phyloP scores from a whole-genome alignment of 2,113 vertebrate species.

The Butastur rufipennis region DNA sequence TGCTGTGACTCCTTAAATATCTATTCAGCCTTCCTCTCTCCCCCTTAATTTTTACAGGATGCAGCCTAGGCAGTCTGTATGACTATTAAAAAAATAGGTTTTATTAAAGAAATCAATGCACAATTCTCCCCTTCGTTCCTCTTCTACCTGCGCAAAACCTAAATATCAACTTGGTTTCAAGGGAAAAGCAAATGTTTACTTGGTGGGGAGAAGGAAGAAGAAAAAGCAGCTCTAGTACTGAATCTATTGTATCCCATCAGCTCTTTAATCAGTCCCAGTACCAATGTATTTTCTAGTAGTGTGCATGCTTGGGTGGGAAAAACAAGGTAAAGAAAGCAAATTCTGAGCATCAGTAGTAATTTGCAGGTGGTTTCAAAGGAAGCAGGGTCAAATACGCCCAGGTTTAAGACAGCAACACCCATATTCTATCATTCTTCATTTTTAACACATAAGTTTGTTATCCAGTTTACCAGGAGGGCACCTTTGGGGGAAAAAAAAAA shows the following conservation, averaged over 20 bases:
- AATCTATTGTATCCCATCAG: background rate
- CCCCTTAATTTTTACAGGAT: background rate
- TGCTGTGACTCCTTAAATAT: background rate
- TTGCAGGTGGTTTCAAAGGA: background rate
- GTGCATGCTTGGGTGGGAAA: background rate
- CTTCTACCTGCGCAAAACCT: background rate
- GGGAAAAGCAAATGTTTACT: background rate
- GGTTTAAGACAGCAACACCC: background rate
- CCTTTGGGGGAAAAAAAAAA: background rate
- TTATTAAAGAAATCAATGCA: background rate
- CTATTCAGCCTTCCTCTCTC: background rate
- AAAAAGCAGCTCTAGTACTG: background rate
- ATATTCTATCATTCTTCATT: background rate
- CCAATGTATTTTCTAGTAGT: background rate
- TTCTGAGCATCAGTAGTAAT: background rate
- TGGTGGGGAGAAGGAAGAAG: background rate
- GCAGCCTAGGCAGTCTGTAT: background rate
- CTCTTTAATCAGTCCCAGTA: background rate
- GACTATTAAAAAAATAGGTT: background rate
- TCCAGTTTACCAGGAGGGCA: background rate
- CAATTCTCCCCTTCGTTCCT: background rate
- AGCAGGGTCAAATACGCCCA: background rate
- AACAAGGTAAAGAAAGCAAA: background rate
- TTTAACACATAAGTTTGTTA: background rate
- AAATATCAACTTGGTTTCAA: background rate